Conservation (phyloP, 2,797 vertebrate species). For the Semaprochilodus insignis region DNA sequence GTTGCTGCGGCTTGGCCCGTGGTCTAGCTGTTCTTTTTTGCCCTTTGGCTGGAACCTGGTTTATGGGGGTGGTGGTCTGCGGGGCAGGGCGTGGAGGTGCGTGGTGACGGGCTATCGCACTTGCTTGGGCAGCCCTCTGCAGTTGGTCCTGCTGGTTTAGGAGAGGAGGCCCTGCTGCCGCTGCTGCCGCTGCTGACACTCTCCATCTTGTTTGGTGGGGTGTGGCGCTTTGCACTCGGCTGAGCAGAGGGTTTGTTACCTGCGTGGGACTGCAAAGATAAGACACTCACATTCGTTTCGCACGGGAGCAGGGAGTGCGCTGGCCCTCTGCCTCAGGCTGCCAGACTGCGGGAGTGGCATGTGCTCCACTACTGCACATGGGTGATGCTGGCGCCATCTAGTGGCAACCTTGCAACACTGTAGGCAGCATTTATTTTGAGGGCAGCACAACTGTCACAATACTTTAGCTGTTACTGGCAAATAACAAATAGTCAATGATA, state of each 20-base stretch:
- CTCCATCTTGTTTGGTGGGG: slow-evolving; percentile 63
- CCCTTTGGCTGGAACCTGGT: slow-evolving; percentile 58
- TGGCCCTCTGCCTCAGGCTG: slow-evolving; percentile 33
- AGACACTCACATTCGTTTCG: slow-evolving; percentile 67
- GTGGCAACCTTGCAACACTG: slow-evolving; percentile 64
- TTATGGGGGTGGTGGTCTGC: slow-evolving; percentile 63
- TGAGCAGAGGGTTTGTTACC: slow-evolving; percentile 64
- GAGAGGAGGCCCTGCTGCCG: slow-evolving; percentile 16
- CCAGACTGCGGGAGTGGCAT: slow-evolving; percentile 9
- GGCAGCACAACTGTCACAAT: neutral
- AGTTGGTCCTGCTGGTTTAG: slow-evolving; percentile 55
- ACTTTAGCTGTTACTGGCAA: neutral
- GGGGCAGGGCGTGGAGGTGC: slow-evolving; percentile 54
- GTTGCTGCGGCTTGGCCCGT: slow-evolving; percentile 34
- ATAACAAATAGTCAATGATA: neutral
- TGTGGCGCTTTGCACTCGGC: slow-evolving; percentile 65
- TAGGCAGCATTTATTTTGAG: neutral
- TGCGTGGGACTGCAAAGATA: slow-evolving; percentile 68
- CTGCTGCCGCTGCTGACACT: slow-evolving; percentile 26
- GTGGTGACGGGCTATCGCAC: slow-evolving; percentile 48
- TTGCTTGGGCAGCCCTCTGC: slow-evolving; percentile 57
- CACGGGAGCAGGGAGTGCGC: slow-evolving; percentile 62
- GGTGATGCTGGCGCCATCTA: slow-evolving; percentile 82
- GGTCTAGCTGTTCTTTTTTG: slow-evolving; percentile 68
- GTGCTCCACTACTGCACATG: slow-evolving; percentile 36